Evolutionary conservation across 2,888 invertebrate species (phyloP), one percentile per base, ranked within the genome.

Genomic region (Timema cristinae): DNA sequence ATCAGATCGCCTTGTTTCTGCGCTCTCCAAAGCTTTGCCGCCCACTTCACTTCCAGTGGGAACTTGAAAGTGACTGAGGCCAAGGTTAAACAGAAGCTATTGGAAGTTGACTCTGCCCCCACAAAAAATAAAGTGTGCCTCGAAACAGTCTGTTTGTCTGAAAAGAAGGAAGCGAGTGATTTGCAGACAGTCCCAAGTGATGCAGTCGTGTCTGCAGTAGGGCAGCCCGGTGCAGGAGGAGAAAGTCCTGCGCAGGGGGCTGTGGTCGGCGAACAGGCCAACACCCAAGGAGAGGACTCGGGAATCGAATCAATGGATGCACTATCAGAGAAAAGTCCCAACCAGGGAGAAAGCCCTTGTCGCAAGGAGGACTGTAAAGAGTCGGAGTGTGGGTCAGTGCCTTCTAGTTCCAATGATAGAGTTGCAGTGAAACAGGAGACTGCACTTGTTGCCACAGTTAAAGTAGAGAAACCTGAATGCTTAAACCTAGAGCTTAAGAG

Each of bases 251-350:
- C 68, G 7, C 50, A 68, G 32, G 77, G 67, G 78, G 75, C 56
- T 75, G 77, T 67, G 78, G 77, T 47, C 77, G 78, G 32, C 15
- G 77, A 77, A 52, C 76, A 76, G 68, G 79, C 79, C n/a, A 80
- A 79, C 73, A 79, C 79, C 47, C 90, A 90, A 78, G 94, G 94
- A 66, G 95, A 95, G 80, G 94, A 95, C 82, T 94, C 94, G 72
- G 95, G 95, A 15, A 95, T 95, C 72, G 95, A 95, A 81, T 94
- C 94, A 54, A 94, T 95, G 95, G 95, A 95, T 81, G 94, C 95
- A 4, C 83, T 94, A n/a, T 94, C 94, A 32, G 95, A 95, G 81
- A 95, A 95, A 81, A 93, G 91, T 75, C 92, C 92, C n/a, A 93
- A 93, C 82, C 94, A 94, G 81, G 91, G 92, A 11, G 79, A 79